Evolutionary conservation across 2,797 vertebrate species (phyloP).

Genomic region (Lepidocolaptes lacrymiger): DNA sequence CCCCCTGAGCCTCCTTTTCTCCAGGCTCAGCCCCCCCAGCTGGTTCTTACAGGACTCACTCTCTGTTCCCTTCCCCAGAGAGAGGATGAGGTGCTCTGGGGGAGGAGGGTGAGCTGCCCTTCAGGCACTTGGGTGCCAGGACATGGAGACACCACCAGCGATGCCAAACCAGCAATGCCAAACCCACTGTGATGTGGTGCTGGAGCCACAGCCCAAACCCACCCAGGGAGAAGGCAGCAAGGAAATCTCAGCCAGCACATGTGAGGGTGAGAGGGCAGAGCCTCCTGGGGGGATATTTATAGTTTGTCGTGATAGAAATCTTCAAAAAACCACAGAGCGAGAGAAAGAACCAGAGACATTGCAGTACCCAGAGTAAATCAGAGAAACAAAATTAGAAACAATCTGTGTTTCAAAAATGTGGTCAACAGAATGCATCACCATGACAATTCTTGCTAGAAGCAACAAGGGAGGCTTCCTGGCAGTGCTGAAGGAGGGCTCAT

Average conservation of each 20-base stretch:
- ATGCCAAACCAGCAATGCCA: neutral
- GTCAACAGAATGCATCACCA: slow-evolving; percentile 63
- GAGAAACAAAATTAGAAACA: slow-evolving; percentile 52
- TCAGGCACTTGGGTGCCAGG: neutral
- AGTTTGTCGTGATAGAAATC: neutral
- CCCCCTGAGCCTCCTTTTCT: neutral
- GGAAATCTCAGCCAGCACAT: neutral
- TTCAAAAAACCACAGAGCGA: neutral
- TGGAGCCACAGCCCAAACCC: neutral
- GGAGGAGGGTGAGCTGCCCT: accelerated
- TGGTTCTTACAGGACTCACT: accelerated
- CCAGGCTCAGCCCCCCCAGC: neutral
- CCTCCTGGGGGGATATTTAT: accelerated
- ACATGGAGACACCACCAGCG: accelerated
- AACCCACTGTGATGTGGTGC: accelerated
- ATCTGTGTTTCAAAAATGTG: slow-evolving; percentile 51
- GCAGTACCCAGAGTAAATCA: slow-evolving; percentile 13
- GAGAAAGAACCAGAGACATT: neutral
- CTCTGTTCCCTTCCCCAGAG: neutral
- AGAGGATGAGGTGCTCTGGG: neutral
- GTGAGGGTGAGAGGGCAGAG: neutral
- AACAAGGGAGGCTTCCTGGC: slow-evolving; percentile 53
- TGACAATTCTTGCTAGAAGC: slow-evolving; percentile 66
- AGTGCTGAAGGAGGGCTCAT: neutral
- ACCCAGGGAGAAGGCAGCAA: accelerated